These are phyloP conservation scores for Dinoponera quadriceps DNA, from an alignment of 1,140 invertebrate species.

Conservation along the genomic window DNA sequence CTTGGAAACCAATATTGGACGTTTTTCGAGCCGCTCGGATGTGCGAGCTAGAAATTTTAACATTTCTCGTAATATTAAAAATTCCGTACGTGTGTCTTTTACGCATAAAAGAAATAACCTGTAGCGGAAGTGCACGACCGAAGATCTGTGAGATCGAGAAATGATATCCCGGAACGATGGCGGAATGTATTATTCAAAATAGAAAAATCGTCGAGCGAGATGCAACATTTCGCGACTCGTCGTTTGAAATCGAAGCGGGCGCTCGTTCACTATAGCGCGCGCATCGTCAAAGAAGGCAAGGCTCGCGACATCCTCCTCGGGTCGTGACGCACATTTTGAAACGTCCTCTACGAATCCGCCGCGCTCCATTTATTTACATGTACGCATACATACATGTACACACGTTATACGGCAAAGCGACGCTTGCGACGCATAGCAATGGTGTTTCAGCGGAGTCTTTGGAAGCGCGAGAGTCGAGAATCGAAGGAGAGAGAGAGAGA, in stretches of 20 bases:
- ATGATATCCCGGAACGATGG: neutral
- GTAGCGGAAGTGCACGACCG: neutral
- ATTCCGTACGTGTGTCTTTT: neutral
- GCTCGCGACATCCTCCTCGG: neutral
- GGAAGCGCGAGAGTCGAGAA: constrained; percentile 32
- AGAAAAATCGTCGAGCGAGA: neutral
- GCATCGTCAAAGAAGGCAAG: no score
- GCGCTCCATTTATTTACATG: constrained; percentile 36
- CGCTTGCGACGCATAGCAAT: constrained; percentile 46
- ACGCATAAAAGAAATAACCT: neutral
- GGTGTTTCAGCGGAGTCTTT: constrained; percentile 52
- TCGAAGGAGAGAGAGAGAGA: neutral
- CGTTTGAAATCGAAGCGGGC: neutral
- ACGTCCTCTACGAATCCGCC: neutral
- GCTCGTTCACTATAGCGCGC: neutral
- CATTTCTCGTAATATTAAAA: neutral
- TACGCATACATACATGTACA: constrained; percentile 2
- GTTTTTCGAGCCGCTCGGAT: no score
- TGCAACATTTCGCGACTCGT: neutral
- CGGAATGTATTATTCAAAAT: neutral
- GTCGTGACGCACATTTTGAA: neutral
- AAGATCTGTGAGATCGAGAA: neutral
- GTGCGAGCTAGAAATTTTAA: neutral
- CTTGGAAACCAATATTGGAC: no score
- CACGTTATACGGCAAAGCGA: constrained; percentile 7